Percentiles rank a stretch among this genome's conserved stretches.
Conservation (phyloP, 2,888 invertebrate species). For the Phytoseiulus persimilis region DNA sequence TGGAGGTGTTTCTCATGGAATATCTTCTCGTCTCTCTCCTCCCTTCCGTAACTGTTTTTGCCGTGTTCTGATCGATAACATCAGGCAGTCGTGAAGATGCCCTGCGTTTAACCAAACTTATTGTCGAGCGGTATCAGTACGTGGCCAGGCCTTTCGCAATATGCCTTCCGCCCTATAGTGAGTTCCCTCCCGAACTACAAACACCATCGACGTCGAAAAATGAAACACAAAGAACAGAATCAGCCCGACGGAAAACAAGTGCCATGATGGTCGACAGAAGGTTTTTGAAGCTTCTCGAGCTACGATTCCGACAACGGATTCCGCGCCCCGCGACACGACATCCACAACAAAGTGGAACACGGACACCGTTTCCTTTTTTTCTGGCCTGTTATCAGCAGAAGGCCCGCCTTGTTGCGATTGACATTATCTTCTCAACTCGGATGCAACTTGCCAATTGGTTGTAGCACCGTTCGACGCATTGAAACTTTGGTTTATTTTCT, state of each 20-base stretch:
- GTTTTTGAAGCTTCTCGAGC: no score
- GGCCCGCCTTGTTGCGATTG: neutral
- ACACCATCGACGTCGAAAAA: slow-evolving; percentile 31
- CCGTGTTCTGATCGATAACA: slow-evolving; percentile 8
- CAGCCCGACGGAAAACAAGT: no score
- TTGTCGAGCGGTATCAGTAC: slow-evolving; percentile 41
- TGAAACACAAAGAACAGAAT: neutral
- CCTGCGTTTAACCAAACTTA: slow-evolving; percentile 45
- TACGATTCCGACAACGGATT: no score
- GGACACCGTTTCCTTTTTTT: neutral
- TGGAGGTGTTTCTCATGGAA: neutral
- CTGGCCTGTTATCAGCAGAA: neutral
- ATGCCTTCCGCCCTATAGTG: slow-evolving; percentile 15
- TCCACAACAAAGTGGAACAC: neutral
- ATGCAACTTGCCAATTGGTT: neutral
- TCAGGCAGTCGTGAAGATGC: slow-evolving; percentile 46
- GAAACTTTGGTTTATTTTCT: neutral
- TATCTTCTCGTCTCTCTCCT: neutral
- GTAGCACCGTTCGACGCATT: neutral
- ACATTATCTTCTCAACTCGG: neutral
- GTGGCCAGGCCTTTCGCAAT: slow-evolving; percentile 22
- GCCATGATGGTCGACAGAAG: no score
- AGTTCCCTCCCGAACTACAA: slow-evolving; percentile 1
- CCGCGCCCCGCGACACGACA: neutral
- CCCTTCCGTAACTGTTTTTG: slow-evolving; percentile 25